Conservation (phyloP, 2,113 vertebrate species). For the Cettia cetti region DNA sequence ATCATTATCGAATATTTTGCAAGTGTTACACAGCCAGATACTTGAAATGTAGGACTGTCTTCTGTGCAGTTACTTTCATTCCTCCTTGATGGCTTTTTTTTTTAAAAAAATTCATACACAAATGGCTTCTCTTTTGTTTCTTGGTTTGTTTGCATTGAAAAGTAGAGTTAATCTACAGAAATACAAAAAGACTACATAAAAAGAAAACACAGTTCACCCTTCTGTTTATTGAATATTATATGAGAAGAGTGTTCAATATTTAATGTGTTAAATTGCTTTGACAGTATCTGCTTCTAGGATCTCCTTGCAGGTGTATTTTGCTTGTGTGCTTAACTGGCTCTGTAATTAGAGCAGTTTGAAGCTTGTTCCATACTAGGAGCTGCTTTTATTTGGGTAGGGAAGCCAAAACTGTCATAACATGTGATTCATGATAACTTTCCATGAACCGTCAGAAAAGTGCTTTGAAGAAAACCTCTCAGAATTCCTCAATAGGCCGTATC, state of each 20-base stretch:
- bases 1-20: background rate
- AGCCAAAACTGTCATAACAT: background rate
- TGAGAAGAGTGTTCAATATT: slow-evolving; percentile 10
- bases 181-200: background rate
- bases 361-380: background rate
- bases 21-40: background rate
- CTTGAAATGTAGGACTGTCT: background rate
- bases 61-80: background rate
- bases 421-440: background rate
- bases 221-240: background rate
- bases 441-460: accelerated
- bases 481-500: background rate
- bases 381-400: background rate
- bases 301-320: background rate
- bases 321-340: background rate
- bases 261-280: background rate
- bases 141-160: background rate
- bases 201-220: background rate
- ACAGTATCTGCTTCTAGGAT: background rate
- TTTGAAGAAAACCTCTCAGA: background rate
- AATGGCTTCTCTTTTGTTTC: background rate
- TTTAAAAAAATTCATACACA: background rate
- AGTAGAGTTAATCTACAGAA: background rate
- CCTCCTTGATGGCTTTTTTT: background rate
- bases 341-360: background rate